A percentile compares a stretch with the other conserved stretches of the same genome.
phyloP scores from a whole-genome alignment of 2,888 invertebrate species.

The Amphipyra tragopoginis region DNA sequence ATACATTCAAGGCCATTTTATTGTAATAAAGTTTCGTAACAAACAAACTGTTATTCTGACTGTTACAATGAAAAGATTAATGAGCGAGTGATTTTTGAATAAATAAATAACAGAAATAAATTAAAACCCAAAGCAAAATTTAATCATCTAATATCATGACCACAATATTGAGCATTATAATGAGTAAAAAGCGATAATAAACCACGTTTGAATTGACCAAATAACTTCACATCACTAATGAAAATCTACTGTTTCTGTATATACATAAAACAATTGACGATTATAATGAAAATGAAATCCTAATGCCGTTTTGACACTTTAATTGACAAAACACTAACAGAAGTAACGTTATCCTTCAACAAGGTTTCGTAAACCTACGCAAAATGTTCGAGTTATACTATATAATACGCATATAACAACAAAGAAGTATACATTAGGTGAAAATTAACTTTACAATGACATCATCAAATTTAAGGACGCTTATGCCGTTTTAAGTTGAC shows the following conservation, averaged over 20 bases:
- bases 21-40: conserved; percentile 56
- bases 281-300: conserved; percentile 75
- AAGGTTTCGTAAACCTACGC: conserved; percentile 80
- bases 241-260: conserved; percentile 68
- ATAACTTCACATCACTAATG: conserved; percentile 76
- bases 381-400: conserved; percentile 64
- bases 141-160: conserved; percentile 86
- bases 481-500: conserved; percentile 61
- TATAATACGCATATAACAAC: conserved; percentile 80
- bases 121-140: conserved; percentile 75
- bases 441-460: conserved; percentile 66
- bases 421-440: conserved; percentile 76
- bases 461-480: conserved; percentile 69
- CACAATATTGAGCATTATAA: conserved; percentile 87
- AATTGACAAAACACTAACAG: conserved; percentile 87
- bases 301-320: conserved; percentile 77
- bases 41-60: conserved; percentile 48
- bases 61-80: conserved; percentile 33
- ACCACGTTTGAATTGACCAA: conserved; percentile 83
- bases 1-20: conserved; percentile 33
- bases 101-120: conserved; percentile 79
- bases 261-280: conserved; percentile 83
- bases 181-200: conserved; percentile 83
- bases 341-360: conserved; percentile 81
- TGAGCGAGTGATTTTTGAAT: conserved; percentile 56